phyloP scores from a whole-genome alignment of 2,888 invertebrate species.

The Sialis lutaria region DNA sequence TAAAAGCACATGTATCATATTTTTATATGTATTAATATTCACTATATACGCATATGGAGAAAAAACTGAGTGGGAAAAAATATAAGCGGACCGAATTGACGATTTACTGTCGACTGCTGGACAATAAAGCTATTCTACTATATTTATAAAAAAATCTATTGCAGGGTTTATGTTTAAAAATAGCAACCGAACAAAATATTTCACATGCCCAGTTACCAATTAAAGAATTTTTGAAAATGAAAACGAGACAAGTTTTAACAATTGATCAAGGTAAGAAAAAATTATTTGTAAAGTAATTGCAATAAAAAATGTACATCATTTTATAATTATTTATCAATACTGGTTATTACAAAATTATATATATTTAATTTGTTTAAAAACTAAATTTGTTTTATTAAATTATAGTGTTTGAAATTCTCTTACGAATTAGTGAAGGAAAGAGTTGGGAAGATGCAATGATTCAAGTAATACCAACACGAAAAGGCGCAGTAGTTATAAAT shows the following conservation, averaged over 20 bases:
- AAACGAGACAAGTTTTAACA: conserved; percentile 82
- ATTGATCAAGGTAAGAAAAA: conserved; percentile 84
- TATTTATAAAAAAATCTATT: neutral
- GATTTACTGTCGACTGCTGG: no score
- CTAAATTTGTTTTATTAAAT: conserved; percentile 13
- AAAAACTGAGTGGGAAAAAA: no score
- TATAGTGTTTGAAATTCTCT: conserved; percentile 70
- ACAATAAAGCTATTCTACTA: no score
- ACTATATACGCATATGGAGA: no score
- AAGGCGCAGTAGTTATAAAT: conserved; percentile 33
- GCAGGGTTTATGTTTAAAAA: conserved; percentile 67
- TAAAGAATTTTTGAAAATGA: conserved; percentile 76
- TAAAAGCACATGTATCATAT: no score
- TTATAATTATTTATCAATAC: no score
- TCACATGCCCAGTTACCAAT: conserved; percentile 76
- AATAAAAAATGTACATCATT: no score
- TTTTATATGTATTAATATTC: no score
- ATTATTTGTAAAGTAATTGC: no score
- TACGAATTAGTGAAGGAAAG: conserved; percentile 56
- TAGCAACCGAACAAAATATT: conserved; percentile 63
- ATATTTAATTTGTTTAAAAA: conserved; percentile 2
- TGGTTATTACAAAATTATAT: neutral
- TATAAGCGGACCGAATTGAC: no score
- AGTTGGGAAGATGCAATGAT: conserved; percentile 66
- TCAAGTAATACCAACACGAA: conserved; percentile 58